Conservation (phyloP, 2,113 vertebrate genomes). For the Tricholaema leucomelas region DNA sequence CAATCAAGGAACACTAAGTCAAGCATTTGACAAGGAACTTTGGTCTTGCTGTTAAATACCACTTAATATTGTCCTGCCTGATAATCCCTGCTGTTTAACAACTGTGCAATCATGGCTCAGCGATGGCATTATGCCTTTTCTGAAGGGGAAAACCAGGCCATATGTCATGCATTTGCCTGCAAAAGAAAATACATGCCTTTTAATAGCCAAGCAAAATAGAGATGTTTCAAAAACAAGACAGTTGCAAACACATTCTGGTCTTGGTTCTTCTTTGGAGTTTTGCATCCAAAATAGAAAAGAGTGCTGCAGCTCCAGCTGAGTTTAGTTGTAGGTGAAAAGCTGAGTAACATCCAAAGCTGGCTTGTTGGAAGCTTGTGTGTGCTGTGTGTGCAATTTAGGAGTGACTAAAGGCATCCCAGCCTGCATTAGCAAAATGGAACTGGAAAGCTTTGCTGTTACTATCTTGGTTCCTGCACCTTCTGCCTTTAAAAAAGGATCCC, state of each 20-base stretch:
- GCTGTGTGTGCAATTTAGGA: neutral
- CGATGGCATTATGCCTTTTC: slow-evolving; percentile 67
- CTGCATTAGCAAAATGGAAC: neutral
- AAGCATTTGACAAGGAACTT: slow-evolving; percentile 83
- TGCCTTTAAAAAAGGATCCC: neutral
- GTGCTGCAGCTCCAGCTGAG: slow-evolving; percentile 2
- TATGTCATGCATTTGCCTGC: slow-evolving; percentile 69
- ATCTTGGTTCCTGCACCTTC: neutral
- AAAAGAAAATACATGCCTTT: slow-evolving; percentile 26
- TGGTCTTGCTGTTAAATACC: slow-evolving; percentile 83
- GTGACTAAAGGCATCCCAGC: neutral
- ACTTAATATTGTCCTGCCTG: slow-evolving; percentile 82
- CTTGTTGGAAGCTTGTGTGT: neutral
- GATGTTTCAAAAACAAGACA: slow-evolving; percentile 40
- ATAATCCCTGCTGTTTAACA: slow-evolving; percentile 83
- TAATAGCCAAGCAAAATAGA: slow-evolving; percentile 56
- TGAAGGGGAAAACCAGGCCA: slow-evolving; percentile 60
- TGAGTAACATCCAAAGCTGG: neutral
- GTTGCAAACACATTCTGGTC: neutral
- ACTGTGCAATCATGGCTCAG: slow-evolving; percentile 59
- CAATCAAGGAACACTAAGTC: slow-evolving; percentile 79
- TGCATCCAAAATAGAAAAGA: neutral
- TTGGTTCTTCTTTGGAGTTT: neutral
- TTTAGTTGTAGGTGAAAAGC: neutral
- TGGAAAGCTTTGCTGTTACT: neutral